Percentiles rank a stretch among this genome's conserved stretches.
Evolutionary conservation across 2,888 invertebrate species (phyloP).

Genomic region (Latrodectus hesperus): DNA sequence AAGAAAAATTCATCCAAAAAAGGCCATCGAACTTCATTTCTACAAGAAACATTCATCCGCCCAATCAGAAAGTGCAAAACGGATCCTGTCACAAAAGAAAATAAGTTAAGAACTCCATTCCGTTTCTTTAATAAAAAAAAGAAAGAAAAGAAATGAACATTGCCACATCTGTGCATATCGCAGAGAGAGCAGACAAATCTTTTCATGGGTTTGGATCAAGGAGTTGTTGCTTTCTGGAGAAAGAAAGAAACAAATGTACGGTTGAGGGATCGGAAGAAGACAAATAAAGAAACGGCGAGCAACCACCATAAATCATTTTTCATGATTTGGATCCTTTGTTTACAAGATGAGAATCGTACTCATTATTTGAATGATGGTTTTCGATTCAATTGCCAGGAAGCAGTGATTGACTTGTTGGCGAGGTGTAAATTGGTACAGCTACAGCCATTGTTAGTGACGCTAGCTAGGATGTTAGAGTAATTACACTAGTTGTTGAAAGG

Average conservation of each 20-base stretch:
- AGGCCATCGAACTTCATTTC: constrained; percentile 1
- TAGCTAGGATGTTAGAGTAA: constrained; percentile 18
- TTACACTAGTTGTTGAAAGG: constrained; percentile 52
- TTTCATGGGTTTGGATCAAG: neutral
- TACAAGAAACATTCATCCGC: neutral
- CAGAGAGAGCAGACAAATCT: neutral
- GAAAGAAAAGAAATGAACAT: neutral
- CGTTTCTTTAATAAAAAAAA: neutral
- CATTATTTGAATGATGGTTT: constrained; percentile 33
- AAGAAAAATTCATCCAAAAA: neutral
- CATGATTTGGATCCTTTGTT: constrained; percentile 36
- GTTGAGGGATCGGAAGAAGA: neutral
- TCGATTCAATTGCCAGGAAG: constrained; percentile 52
- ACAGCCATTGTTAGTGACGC: constrained; percentile 45
- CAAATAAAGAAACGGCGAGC: constrained; percentile 35
- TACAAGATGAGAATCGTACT: constrained; percentile 10
- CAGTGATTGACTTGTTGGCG: constrained; percentile 58
- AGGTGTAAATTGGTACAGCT: constrained; percentile 52
- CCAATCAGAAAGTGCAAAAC: constrained; percentile 1
- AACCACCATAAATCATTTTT: constrained; percentile 45
- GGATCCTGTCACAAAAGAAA: constrained; percentile 2
- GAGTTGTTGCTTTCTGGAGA: neutral
- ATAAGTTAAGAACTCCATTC: constrained; percentile 4
- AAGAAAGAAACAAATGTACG: neutral
- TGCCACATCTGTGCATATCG: neutral